These are phyloP conservation scores for Athalia circularis DNA, from an alignment of 2,888 invertebrate species.

Conservation along the genomic window DNA sequence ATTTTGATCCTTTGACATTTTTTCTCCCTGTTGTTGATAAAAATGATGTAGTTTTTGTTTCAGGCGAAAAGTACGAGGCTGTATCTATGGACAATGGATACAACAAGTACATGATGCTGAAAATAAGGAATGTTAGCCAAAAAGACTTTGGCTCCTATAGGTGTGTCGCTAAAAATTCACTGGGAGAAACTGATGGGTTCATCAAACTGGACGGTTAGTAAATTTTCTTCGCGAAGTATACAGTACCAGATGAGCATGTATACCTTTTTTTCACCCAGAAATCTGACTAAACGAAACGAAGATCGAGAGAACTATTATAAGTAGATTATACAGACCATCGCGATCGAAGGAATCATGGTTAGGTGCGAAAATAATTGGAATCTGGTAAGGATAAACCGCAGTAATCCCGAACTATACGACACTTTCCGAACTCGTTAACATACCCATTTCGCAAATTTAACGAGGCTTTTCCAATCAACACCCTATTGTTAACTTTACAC, in stretches of 20 bases:
- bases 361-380: no score
- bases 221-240: neutral
- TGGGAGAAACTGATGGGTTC: conserved; percentile 92
- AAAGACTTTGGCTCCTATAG: conserved; percentile 92
- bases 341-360: neutral
- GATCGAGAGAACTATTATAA: conserved; percentile 7
- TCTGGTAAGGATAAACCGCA: no score
- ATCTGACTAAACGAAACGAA: neutral
- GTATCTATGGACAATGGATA: conserved; percentile 89
- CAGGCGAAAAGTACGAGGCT: conserved; percentile 93
- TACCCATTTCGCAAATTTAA: no score
- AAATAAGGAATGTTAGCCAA: conserved; percentile 86
- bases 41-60: conserved; percentile 70
- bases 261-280: neutral
- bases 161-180: conserved; percentile 93
- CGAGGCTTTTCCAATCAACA: no score
- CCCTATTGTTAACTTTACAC: no score
- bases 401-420: no score
- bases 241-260: neutral
- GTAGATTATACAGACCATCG: neutral
- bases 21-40: conserved; percentile 59
- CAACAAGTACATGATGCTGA: conserved; percentile 93
- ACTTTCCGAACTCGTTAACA: no score
- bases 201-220: conserved; percentile 90
- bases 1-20: neutral